A percentile compares a stretch with the other conserved stretches of the same genome.
Evolutionary conservation across 2,113 vertebrate species (phyloP).

Genomic region (Misgurnus mizolepis): DNA sequence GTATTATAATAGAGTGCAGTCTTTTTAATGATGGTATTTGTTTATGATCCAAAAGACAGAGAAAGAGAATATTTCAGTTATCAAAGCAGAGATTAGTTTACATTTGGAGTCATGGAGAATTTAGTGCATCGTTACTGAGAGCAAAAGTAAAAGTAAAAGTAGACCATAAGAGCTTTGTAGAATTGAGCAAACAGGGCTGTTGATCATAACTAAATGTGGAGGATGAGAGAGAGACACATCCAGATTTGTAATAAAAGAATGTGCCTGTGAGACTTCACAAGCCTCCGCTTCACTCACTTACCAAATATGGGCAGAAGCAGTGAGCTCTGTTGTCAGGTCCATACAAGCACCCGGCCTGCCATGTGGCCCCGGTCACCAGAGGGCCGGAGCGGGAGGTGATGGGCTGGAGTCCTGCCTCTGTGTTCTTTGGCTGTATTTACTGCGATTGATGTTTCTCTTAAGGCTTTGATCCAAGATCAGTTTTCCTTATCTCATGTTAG

Average conservation of each 20-base stretch:
- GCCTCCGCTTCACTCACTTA: slow-evolving; percentile 4
- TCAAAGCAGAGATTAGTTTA: too few relatives aligned
- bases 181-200: background rate
- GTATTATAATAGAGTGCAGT: background rate
- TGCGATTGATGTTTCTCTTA: too few relatives aligned
- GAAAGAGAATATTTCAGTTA: too few relatives aligned
- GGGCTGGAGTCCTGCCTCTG: too few relatives aligned
- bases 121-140: too few relatives aligned
- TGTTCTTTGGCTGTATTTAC: too few relatives aligned
- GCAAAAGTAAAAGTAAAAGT: too few relatives aligned
- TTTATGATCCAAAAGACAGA: background rate
- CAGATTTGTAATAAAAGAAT: slow-evolving; percentile 25
- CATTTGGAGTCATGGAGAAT: too few relatives aligned
- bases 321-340: background rate
- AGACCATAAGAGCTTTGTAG: too few relatives aligned
- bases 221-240: background rate
- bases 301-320: slow-evolving; percentile 32
- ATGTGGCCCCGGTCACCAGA: background rate
- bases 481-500: too few relatives aligned
- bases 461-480: too few relatives aligned
- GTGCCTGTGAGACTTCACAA: slow-evolving; percentile 21
- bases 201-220: background rate
- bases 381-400: background rate
- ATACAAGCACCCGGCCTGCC: background rate
- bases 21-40: background rate